Percentiles rank a stretch among this genome's conserved stretches.
Evolutionary conservation across 2,113 vertebrate species (phyloP).

Genomic region (Neotragus moschatus): DNA sequence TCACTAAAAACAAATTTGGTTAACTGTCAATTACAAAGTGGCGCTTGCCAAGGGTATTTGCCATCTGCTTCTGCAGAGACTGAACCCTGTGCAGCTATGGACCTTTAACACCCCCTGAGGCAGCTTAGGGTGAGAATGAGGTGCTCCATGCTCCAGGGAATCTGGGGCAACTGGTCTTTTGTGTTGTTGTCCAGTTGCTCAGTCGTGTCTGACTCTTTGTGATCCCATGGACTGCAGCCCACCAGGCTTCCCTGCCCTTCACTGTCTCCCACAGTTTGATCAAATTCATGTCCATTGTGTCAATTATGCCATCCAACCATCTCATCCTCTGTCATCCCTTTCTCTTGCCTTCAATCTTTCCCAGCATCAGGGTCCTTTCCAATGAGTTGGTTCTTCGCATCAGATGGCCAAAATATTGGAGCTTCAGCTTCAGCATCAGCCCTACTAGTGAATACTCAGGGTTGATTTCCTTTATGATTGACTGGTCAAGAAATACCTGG

Average conservation of each 20-base stretch:
- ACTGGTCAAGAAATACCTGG: neutral
- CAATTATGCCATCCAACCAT: neutral
- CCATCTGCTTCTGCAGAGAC: neutral
- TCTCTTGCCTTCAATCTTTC: neutral
- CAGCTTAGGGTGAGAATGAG: neutral
- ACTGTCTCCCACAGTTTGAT: neutral
- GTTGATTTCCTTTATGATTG: neutral
- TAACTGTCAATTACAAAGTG: neutral
- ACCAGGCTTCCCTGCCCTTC: neutral
- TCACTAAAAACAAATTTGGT: neutral
- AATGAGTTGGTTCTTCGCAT: fast-evolving
- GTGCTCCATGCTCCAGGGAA: neutral
- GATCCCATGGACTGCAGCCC: neutral
- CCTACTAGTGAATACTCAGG: neutral
- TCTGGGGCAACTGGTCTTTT: neutral
- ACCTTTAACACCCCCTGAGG: neutral
- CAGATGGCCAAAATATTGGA: neutral
- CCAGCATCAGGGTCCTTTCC: neutral
- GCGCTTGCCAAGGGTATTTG: neutral
- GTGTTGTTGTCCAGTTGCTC: neutral
- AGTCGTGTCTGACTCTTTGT: neutral
- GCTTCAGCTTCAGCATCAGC: neutral
- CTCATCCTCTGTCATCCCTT: neutral
- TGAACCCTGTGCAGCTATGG: neutral
- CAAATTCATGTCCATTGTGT: neutral